Evolutionary conservation across 2,888 invertebrate genomes (phyloP).

Genomic region (Troides helena): DNA sequence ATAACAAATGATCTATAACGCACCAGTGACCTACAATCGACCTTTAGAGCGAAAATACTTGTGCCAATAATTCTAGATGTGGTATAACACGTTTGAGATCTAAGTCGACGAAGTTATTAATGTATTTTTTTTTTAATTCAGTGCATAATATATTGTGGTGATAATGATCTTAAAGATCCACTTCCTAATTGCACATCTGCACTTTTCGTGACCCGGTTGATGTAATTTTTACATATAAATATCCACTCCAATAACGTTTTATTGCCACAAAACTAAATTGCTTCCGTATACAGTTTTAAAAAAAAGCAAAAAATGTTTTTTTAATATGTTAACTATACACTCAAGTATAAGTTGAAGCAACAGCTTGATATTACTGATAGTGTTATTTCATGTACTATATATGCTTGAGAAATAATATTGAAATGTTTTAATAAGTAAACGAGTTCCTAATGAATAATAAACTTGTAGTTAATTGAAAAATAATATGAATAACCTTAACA

Average conservation of each 20-base stretch:
- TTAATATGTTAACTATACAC: background rate
- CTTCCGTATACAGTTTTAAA: constrained; percentile 18
- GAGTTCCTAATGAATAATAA: too few species aligned
- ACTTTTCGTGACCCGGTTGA: constrained; percentile 27
- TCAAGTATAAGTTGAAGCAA: too few species aligned
- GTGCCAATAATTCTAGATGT: constrained; percentile 12
- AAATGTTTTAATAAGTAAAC: too few species aligned
- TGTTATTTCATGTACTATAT: too few species aligned
- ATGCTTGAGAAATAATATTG: too few species aligned
- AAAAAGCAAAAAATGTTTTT: constrained; percentile 13
- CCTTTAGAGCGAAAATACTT: constrained; percentile 11
- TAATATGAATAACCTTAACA: too few species aligned
- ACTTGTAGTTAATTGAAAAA: too few species aligned
- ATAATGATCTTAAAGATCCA: constrained; percentile 13
- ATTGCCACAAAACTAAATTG: constrained; percentile 11
- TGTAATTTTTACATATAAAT: constrained; percentile 25
- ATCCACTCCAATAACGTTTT: constrained; percentile 22
- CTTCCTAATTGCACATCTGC: constrained; percentile 29
- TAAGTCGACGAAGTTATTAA: constrained; percentile 7
- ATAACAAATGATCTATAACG: background rate
- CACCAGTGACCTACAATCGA: constrained; percentile 8
- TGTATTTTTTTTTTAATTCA: constrained; percentile 17
- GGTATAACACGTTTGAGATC: constrained; percentile 7
- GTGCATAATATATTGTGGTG: constrained; percentile 9
- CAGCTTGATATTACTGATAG: too few species aligned